phyloP scores from a whole-genome alignment of 2,113 vertebrate genomes.

The Amblyopsis rosae region DNA sequence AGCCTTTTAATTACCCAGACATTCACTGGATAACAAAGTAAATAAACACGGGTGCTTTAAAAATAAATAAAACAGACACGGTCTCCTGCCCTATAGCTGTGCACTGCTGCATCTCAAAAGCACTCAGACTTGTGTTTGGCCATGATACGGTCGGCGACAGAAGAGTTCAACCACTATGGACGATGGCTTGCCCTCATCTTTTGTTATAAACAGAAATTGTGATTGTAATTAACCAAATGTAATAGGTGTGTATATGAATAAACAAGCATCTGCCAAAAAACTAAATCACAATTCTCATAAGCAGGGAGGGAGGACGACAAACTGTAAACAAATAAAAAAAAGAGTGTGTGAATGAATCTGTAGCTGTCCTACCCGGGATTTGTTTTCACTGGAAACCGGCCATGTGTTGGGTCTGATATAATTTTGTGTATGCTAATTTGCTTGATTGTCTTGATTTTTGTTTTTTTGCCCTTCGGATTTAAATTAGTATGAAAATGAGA shows the following conservation, averaged over 20 bases:
- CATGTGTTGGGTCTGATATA: constrained; percentile 49
- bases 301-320: constrained; percentile 9
- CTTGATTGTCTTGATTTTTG: constrained; percentile 45
- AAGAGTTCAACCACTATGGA: constrained; percentile 33
- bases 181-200: constrained; percentile 47
- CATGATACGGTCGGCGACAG: constrained; percentile 10
- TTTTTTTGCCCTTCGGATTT: not conserved
- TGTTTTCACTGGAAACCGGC: constrained; percentile 45
- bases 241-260: constrained; percentile 39
- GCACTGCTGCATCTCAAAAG: no score
- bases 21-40: constrained; percentile 43
- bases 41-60: constrained; percentile 47
- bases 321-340: constrained; percentile 22
- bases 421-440: constrained; percentile 57
- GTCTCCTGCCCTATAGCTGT: not conserved
- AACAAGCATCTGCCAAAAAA: constrained; percentile 39
- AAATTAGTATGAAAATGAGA: constrained; percentile 7
- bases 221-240: constrained; percentile 64
- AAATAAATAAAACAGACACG: not conserved
- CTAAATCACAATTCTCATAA: constrained; percentile 34
- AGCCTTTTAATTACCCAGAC: constrained; percentile 62
- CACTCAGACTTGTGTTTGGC: not conserved
- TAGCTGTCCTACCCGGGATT: constrained; percentile 29
- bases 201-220: constrained; percentile 37
- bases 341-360: constrained; percentile 20